These are phyloP conservation scores for Acleris cristana DNA, from an alignment of 2,888 invertebrate genomes.

Conservation along the genomic window DNA sequence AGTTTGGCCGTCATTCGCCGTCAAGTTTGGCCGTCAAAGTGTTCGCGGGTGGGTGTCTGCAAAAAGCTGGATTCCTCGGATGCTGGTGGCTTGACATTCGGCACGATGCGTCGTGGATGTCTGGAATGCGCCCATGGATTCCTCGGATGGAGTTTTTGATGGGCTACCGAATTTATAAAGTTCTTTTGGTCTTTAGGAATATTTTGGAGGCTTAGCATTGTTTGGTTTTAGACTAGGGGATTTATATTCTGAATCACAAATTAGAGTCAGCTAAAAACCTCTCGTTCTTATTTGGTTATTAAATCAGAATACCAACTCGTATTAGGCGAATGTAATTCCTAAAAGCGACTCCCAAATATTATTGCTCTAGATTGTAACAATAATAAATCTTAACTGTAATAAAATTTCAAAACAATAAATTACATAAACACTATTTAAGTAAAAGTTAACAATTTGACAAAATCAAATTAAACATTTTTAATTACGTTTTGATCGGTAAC, in stretches of 20 bases:
- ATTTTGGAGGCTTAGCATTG: conserved; percentile 25
- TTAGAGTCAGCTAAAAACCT: not conserved
- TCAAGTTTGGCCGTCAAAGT: conserved; percentile 48
- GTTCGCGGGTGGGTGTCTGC: conserved; percentile 70
- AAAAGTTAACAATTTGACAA: too few species aligned
- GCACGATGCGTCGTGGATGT: conserved; percentile 42
- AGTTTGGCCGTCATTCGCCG: conserved; percentile 49
- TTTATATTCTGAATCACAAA: conserved; percentile 17
- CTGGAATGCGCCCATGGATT: conserved; percentile 33
- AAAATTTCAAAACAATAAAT: too few species aligned
- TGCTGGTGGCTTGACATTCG: conserved; percentile 42
- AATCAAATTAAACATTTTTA: too few species aligned
- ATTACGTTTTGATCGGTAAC: too few species aligned
- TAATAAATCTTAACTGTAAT: too few species aligned
- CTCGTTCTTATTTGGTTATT: not conserved
- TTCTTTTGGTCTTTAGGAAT: conserved; percentile 34
- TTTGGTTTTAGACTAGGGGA: conserved; percentile 16
- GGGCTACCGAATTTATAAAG: conserved; percentile 34
- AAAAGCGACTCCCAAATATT: too few species aligned
- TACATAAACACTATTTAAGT: too few species aligned
- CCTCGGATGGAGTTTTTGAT: conserved; percentile 32
- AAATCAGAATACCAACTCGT: too few species aligned
- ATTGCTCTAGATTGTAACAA: too few species aligned
- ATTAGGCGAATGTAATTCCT: too few species aligned
- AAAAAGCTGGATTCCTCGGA: conserved; percentile 59